phyloP scores from a whole-genome alignment of 2,888 invertebrate genomes.

The Macrophya alboannulata region DNA sequence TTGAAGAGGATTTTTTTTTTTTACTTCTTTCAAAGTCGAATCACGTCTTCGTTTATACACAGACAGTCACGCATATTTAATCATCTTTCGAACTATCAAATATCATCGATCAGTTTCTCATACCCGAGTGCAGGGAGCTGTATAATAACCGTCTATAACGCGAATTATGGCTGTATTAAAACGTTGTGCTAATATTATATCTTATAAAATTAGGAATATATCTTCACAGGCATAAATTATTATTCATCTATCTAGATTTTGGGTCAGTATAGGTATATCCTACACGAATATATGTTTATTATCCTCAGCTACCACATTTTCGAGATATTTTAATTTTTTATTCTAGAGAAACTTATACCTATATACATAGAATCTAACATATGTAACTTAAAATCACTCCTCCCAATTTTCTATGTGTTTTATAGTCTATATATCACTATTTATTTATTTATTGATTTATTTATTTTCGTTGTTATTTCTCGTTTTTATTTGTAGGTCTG shows the following conservation, averaged over 20 bases:
- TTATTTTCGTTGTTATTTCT: neutral
- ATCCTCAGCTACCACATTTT: neutral
- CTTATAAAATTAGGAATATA: neutral
- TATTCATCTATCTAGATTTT: neutral
- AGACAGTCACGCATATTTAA: neutral
- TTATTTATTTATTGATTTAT: neutral
- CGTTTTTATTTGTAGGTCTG: neutral
- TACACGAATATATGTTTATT: neutral
- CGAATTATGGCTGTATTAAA: neutral
- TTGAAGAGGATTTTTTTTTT: neutral
- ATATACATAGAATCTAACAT: neutral
- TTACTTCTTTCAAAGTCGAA: no score
- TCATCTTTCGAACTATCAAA: neutral
- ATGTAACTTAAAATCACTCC: neutral
- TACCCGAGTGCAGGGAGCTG: neutral
- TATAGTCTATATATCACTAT: neutral
- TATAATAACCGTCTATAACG: conserved; percentile 9
- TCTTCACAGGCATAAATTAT: neutral
- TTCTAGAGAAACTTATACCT: neutral
- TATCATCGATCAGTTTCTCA: neutral
- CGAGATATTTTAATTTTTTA: neutral
- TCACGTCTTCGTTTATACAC: neutral
- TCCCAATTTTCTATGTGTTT: neutral
- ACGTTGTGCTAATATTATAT: neutral
- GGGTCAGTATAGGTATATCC: neutral